Base-by-base conservation (phyloP, 2,888 invertebrate genomes). In the Melanophora roralis region DNA sequence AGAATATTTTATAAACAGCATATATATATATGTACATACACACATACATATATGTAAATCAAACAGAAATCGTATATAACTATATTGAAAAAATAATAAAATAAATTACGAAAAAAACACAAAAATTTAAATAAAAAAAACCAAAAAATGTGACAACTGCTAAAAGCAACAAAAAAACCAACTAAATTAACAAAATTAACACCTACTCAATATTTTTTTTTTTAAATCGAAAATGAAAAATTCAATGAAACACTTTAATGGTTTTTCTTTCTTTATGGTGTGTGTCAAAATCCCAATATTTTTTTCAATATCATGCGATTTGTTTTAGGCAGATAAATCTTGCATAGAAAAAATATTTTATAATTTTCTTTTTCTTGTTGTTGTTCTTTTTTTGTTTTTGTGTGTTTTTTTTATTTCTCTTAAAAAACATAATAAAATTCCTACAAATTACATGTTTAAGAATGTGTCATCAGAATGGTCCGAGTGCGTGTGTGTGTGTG, bases 201-300 rank as follows among this genome's bases (percentile, higher is more conserved):
- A 76, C 80, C 75, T 68, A 72, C 76, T 68, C 76, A 73, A 55
- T 40, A 43, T 68, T 34, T 64, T 64, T 51, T 9, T 40, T 45
- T 5, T 5, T 5, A 27, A 27, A 27, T 45, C 23, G 21, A 23
- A 23, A n/a, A 49, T 32, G 14, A 67, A 53, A 69, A 40, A 67
- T 55, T 76, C 62, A 72, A 64, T 77, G 76, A 80, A 73, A 80
- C 45, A 73, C 72, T 80, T 80, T 77, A 80, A 80, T 80, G 77
- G 71, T 72, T 73, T 80, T 79, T 27, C 23, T 34, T 49, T 45
- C 9, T 77, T 77, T 12, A 16, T 40, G 62, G 8, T 62, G 23
- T 60, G 45, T 62, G 23, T 60, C 36, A 64, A 40, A 53, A 43
- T 9, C 47, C 55, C 49, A 51, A 59, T 53, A 27, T 57, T 4